These are phyloP conservation scores for Sigmodon hispidus DNA, from an alignment of 2,113 vertebrate species.

Conservation along the genomic window DNA sequence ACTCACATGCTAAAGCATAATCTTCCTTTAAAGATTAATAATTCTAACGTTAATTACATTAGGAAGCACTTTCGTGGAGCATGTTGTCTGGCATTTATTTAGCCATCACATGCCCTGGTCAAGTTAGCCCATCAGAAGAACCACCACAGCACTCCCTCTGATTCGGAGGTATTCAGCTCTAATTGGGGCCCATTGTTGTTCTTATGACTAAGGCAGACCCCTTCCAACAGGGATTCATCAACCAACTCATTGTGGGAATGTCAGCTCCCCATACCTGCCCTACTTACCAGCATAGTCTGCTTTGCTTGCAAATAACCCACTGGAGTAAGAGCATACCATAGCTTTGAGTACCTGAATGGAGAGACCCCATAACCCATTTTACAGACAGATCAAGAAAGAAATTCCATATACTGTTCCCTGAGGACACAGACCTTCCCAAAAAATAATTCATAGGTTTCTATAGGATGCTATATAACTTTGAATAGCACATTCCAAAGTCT, in stretches of 20 bases:
- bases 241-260: no score
- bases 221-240: rapidly evolving
- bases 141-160: neutral
- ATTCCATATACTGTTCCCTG: rapidly evolving
- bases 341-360: no score
- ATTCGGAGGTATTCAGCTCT: neutral
- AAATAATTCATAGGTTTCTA: neutral
- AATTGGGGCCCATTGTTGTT: rapidly evolving
- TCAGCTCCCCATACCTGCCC: neutral
- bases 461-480: neutral
- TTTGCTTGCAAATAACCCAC: neutral
- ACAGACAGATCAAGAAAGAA: neutral
- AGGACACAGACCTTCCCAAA: no score
- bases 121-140: neutral
- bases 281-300: rapidly evolving
- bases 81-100: neutral
- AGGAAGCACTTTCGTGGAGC: neutral
- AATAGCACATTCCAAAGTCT: neutral
- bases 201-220: no score
- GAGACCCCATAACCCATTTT: neutral
- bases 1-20: no score
- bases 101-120: neutral
- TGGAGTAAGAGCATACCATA: rapidly evolving
- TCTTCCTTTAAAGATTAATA: neutral
- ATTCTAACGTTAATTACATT: neutral